Evolutionary conservation across 2,888 invertebrate genomes (phyloP).

Genomic region (Candidula unifasciata): DNA sequence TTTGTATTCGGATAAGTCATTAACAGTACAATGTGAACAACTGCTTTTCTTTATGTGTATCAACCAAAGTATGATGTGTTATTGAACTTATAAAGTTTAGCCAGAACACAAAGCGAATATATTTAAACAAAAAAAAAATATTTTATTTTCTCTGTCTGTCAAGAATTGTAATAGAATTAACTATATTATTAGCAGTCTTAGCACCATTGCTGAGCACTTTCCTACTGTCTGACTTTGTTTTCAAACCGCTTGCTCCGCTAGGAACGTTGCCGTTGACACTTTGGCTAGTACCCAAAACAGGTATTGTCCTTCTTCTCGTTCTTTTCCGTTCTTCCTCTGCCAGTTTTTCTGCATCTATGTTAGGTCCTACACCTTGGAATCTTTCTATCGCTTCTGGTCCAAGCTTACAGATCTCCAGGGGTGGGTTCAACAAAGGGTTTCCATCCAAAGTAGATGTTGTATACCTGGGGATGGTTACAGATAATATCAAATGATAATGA

Average conservation of each 20-base stretch:
- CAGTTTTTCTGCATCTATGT: conserved; percentile 45
- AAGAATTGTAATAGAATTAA: too few species aligned
- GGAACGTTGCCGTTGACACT: neutral
- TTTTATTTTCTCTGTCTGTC: conserved; percentile 13
- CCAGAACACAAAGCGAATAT: too few species aligned
- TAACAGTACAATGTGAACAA: too few species aligned
- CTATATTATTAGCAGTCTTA: neutral
- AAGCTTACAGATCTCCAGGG: conserved; percentile 75
- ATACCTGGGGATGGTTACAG: conserved; percentile 56
- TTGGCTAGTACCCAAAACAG: conserved; percentile 3
- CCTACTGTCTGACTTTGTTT: neutral
- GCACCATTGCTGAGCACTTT: neutral
- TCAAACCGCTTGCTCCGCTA: neutral
- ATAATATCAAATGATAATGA: neutral
- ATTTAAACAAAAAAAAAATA: neutral
- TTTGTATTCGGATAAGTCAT: too few species aligned
- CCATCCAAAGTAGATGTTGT: conserved; percentile 74
- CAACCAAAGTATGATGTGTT: too few species aligned
- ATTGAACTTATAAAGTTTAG: too few species aligned
- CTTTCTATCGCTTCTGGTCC: conserved; percentile 75
- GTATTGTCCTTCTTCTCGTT: neutral
- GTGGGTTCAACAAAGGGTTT: conserved; percentile 75
- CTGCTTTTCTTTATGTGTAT: too few species aligned
- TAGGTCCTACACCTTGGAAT: conserved; percentile 61
- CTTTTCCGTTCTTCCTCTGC: conserved; percentile 27